Evolutionary conservation across 2,113 vertebrate species (phyloP).

Genomic region (Glareola pratincola): DNA sequence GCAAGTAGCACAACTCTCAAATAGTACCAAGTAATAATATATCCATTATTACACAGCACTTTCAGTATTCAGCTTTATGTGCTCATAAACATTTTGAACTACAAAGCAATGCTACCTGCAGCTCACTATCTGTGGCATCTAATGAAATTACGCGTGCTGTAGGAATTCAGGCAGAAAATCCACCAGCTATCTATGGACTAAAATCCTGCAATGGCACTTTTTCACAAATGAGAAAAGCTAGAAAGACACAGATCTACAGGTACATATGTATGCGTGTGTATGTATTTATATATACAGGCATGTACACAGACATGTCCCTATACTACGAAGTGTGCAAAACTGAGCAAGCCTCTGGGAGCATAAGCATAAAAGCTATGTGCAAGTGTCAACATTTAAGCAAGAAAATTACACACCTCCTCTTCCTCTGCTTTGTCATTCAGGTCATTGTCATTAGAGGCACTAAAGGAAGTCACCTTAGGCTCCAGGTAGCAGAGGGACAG

Average conservation of each 20-base stretch:
- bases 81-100: background rate
- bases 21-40: background rate
- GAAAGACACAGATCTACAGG: background rate
- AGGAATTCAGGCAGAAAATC: background rate
- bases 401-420: constrained; percentile 85
- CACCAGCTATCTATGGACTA: background rate
- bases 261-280: background rate
- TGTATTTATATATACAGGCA: background rate
- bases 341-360: background rate
- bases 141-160: background rate
- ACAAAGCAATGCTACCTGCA: background rate
- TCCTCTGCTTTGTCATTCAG: constrained; percentile 77
- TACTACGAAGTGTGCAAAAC: constrained; percentile 4
- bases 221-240: background rate
- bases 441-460: constrained; percentile 67
- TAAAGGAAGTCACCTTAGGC: constrained; percentile 76
- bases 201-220: background rate
- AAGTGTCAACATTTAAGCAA: constrained; percentile 65
- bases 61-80: background rate
- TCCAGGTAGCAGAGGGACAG: constrained; percentile 92
- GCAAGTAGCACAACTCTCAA: background rate
- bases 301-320: background rate
- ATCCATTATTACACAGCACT: background rate
- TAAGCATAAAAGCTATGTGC: constrained; percentile 18
- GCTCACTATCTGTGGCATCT: background rate